These are phyloP conservation scores for Rhombomys opimus DNA, from an alignment of 2,113 vertebrate genomes.

Conservation along the genomic window DNA sequence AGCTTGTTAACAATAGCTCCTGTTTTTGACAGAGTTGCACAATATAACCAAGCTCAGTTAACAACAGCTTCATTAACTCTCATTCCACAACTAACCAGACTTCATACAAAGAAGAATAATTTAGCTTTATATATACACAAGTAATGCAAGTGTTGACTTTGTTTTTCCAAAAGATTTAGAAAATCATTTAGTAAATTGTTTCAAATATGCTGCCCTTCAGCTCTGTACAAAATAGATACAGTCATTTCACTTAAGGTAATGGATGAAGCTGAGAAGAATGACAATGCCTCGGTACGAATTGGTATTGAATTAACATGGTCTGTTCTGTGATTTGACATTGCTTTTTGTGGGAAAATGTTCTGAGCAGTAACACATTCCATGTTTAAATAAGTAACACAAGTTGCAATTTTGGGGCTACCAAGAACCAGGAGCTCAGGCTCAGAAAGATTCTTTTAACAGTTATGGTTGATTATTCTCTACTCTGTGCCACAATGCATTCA, in stretches of 20 bases:
- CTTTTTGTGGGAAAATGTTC: constrained; percentile 29
- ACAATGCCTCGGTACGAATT: constrained; percentile 64
- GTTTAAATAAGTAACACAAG: background rate
- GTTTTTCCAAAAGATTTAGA: constrained; percentile 69
- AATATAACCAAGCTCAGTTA: constrained; percentile 15
- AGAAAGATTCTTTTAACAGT: background rate
- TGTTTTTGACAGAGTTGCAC: constrained; percentile 13
- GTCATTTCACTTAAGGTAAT: constrained; percentile 69
- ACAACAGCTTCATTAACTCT: background rate
- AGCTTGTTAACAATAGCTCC: background rate
- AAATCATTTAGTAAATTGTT: constrained; percentile 70
- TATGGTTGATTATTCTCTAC: background rate
- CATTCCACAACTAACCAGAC: constrained; percentile 16
- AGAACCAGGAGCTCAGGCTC: background rate
- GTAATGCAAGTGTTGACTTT: background rate
- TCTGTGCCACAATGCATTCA: background rate
- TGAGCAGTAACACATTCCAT: background rate
- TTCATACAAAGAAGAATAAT: constrained; percentile 54
- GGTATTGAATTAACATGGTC: constrained; percentile 28
- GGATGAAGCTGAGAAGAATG: constrained; percentile 78
- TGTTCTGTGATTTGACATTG: background rate
- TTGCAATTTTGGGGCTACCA: background rate
- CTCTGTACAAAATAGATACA: constrained; percentile 64
- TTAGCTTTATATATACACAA: background rate
- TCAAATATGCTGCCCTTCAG: constrained; percentile 59